Evolutionary conservation across 1,140 invertebrate genomes (phyloP), one percentile per base, ranked within the genome.

Genomic region (Planococcus citri): DNA sequence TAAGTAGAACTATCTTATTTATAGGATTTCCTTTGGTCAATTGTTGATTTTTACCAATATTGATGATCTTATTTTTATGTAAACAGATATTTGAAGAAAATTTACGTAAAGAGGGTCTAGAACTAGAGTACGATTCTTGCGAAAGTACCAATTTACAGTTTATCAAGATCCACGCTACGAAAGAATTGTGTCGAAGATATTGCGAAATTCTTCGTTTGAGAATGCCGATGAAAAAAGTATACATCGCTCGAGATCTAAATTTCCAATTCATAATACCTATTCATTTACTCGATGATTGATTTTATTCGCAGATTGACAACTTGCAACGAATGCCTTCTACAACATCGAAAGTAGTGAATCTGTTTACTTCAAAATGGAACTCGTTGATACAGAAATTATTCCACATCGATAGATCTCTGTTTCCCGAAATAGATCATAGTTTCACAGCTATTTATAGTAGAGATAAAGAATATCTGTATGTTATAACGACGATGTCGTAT

Each of bases 131-230:
- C 51, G 78, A 80, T 20, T 27, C 21, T 12, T 24, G 25, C 25
- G 60, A 64, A 22, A 80, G 81, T 20, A 77, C 82, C 74, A 81
- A 85, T 73, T 74, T 88, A 71, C 79, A 84, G 76, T 89, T 90
- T 77, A 80, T 89, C 74, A 89, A 89, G 83, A 86, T 97, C 71
- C 92, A 96, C 79, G 90, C 91, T 1, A 90, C 95, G 0, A 82
- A 86, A 75, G 83, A 89, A 76, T 90, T 97, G 3, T 78, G 97
- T 60, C 84, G 86, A 72, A 85, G 91, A 73, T 97, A 97, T 80
- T 88, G 92, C 68, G 95, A 97, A 80, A 88, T 97, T 74, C 83
- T 96, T 73, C 95, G 94, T 77, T 82, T 98, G 27, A 85, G 94
- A 78, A 90, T 97, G 89, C 94, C 95, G 10, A 93, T 98, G 86